phyloP scores from a whole-genome alignment of 2,113 vertebrate species.

The Myrmecobius fasciatus region DNA sequence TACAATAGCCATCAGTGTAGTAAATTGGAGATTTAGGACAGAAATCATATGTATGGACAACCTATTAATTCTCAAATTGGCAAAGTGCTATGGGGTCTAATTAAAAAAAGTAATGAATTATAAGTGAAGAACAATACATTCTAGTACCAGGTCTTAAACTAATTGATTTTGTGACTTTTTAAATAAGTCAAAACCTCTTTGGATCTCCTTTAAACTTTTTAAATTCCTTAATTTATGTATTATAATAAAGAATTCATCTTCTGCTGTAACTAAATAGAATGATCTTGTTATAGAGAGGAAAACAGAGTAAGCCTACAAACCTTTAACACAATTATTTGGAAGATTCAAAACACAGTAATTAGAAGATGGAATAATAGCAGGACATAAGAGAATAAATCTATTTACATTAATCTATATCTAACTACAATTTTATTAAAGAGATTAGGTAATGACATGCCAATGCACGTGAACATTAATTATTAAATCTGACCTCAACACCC shows the following conservation, averaged over 20 bases:
- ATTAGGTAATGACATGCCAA: not conserved
- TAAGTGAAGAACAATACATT: not conserved
- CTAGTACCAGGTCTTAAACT: not conserved
- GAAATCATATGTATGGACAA: not conserved
- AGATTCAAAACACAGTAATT: not conserved
- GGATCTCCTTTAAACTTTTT: not conserved
- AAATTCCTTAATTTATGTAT: not conserved
- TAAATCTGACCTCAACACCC: constrained; percentile 3
- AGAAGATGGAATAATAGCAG: not conserved
- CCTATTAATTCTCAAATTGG: not conserved
- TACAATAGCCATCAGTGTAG: not conserved
- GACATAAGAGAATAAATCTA: not conserved
- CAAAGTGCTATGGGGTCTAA: not conserved
- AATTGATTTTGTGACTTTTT: not conserved
- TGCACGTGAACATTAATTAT: constrained; percentile 9
- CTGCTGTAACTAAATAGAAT: not conserved
- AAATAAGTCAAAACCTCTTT: not conserved
- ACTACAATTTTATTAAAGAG: not conserved
- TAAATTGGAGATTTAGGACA: not conserved
- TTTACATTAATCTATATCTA: not conserved
- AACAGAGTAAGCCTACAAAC: not conserved
- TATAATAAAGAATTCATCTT: not conserved
- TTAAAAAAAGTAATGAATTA: not conserved
- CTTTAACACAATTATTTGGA: not conserved
- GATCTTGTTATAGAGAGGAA: not conserved